Evolutionary conservation across 2,888 invertebrate species (phyloP), one percentile per base, ranked within the genome.

Genomic region (Sesia bembeciformis): DNA sequence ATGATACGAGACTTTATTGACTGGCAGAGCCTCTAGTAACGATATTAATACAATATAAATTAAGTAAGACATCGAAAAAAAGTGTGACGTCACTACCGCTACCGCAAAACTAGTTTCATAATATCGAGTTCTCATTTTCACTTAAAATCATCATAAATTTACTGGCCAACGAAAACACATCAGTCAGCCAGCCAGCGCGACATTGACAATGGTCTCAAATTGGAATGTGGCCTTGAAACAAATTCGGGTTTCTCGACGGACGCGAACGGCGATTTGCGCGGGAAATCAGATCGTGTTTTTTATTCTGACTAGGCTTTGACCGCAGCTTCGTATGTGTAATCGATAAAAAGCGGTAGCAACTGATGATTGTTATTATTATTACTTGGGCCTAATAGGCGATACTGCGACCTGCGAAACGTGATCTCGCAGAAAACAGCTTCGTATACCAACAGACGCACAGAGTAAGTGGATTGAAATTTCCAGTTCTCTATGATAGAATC

Each of bases 131-230:
- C 40, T 7, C 40, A 53, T 40, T 40, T n/a, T 23, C 5, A 43
- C 4, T 8, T 40, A 40, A 53, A 46, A 46, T 8, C 46, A 23
- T 46, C 46, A 46, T 46, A 46, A 46, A 50, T 39, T 50, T 38
- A 38, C 50, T 7, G 40, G 72, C 74, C 74, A 74, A 76, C 70
- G 72, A 76, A 73, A 76, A 81, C 75, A 73, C 67, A 81, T 84
- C 77, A 76, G 77, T 84, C 83, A 68, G 78, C 74, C 53, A 51
- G 49, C 39, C 41, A 50, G 54, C 53, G 74, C 73, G 87, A 86
- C 88, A 87, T 88, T 88, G 89, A 87, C 88, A 88, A 84, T 87
- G 75, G 78, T 82, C 83, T 74, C 76, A 79, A 84, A 75, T 76
- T 81, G 85, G 86, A 84, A 88, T 87, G 85, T 72, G 86, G 76